phyloP scores from a whole-genome alignment of 1,140 invertebrate species.

The Drosophila pseudoobscura region DNA sequence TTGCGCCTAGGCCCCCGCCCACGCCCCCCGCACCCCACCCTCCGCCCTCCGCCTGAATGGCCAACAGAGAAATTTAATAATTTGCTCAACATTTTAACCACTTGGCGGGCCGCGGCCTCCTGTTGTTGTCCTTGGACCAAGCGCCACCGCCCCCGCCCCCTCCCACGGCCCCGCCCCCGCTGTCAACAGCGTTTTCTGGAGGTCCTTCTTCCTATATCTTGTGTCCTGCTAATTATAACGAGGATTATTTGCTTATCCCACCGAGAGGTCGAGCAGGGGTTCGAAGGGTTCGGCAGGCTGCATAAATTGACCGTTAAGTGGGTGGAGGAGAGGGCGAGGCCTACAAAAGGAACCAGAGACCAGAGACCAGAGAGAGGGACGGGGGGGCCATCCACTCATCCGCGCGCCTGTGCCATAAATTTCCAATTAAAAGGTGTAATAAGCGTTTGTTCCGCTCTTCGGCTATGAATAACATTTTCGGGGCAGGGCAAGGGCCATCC shows the following conservation, averaged over 20 bases:
- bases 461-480: slow-evolving; percentile 61
- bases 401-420: slow-evolving; percentile 48
- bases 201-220: slow-evolving; percentile 31
- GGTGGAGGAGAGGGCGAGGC: neutral
- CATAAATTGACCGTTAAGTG: slow-evolving; percentile 38
- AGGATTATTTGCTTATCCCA: slow-evolving; percentile 69
- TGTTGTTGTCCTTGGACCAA: slow-evolving; percentile 23
- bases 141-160: slow-evolving; percentile 8
- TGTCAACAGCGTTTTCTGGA: slow-evolving; percentile 49
- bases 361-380: no score
- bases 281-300: slow-evolving; percentile 9
- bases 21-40: neutral
- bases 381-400: neutral
- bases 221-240: slow-evolving; percentile 68
- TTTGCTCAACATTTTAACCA: slow-evolving; percentile 70
- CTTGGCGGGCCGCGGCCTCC: slow-evolving; percentile 39
- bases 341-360: slow-evolving; percentile 2
- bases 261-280: neutral
- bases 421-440: slow-evolving; percentile 70
- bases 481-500: neutral
- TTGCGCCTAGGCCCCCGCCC: slow-evolving; percentile 21
- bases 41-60: neutral
- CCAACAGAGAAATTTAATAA: slow-evolving; percentile 61
- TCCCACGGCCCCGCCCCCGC: slow-evolving; percentile 6
- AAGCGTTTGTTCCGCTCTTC: slow-evolving; percentile 62